Evolutionary conservation across 2,888 invertebrate genomes (phyloP).

Genomic region (Periphyllus acericola): DNA sequence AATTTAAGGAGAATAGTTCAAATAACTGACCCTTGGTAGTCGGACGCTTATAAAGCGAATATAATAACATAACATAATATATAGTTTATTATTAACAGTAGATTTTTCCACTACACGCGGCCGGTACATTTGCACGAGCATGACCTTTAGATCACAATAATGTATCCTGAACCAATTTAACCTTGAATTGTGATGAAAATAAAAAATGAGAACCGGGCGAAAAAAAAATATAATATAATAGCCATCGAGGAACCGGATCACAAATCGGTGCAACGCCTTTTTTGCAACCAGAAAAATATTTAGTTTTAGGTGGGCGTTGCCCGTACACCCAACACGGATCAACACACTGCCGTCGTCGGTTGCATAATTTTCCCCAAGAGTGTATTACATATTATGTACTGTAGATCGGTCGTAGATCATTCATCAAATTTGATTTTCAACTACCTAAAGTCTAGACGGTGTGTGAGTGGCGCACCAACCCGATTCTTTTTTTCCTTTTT

Average conservation of each 20-base stretch:
- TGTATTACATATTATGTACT: background rate
- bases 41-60: too few species aligned
- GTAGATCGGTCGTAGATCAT: background rate
- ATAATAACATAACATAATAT: background rate
- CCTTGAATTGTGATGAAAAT: slow-evolving; percentile 49
- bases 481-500: background rate
- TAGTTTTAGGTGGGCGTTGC: slow-evolving; percentile 36
- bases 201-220: background rate
- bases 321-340: slow-evolving; percentile 29
- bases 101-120: background rate
- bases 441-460: background rate
- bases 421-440: slow-evolving; percentile 28
- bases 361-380: slow-evolving; percentile 15
- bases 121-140: background rate
- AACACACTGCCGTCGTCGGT: background rate
- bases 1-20: slow-evolving; percentile 51
- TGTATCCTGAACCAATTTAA: slow-evolving; percentile 32
- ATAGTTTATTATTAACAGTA: slow-evolving; percentile 13
- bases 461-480: background rate
- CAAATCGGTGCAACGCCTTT: slow-evolving; percentile 49
- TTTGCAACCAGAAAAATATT: slow-evolving; percentile 50
- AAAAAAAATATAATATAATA: slow-evolving; percentile 46
- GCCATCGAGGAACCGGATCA: slow-evolving; percentile 52
- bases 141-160: slow-evolving; percentile 47
- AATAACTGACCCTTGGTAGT: slow-evolving; percentile 38